Evolutionary conservation across 2,113 vertebrate genomes (phyloP), one percentile per base, ranked within the genome.

Genomic region (Marcusenius ussheri): DNA sequence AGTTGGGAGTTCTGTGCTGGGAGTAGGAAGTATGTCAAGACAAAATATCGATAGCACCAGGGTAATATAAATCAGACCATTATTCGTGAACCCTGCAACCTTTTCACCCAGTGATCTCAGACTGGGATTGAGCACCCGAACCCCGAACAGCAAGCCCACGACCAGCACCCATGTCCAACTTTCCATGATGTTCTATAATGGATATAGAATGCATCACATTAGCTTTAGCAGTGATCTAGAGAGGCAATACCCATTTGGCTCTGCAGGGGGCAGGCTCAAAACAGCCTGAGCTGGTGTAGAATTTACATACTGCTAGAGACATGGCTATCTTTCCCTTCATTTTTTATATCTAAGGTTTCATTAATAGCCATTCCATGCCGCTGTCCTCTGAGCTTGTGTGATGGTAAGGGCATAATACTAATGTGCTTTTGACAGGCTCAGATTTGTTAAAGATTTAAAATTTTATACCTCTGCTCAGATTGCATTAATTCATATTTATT

Each of bases 401-500:
- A n/a, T 11, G 21, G 42, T 45, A 8, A 24, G 70, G 70, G 15
- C 35, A 39, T 39, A 35, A 77, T 39, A 39, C 80, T 47, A 84
- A 46, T 45, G 80, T 39, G 45, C 83, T 84, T 84, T 35, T 87
- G 49, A 87, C 21, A 35, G 87, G 50, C 35, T 88, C 87, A 88
- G 84, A 51, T 87, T 39, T 39, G 84, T 87, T 13, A 51, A 27
- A 88, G 53, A 88, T 58, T 88, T 56, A 58, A 88, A 58, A 88
- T 58, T 88, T 58, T 62, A 58, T 58, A 45, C 31, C 6, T 88
- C 35, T 58, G 35, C 13, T 56, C 31, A 39, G 53, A 62, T 88
- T 42, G 39, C 53, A 88, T 88, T 53, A 39, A 88, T 56, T 88
- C 51, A 62, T 88, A 56, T 88, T 88, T 58, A 88, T 88, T 56